Conservation (phyloP, 2,797 vertebrate species). For the Miopithecus talapoin region DNA sequence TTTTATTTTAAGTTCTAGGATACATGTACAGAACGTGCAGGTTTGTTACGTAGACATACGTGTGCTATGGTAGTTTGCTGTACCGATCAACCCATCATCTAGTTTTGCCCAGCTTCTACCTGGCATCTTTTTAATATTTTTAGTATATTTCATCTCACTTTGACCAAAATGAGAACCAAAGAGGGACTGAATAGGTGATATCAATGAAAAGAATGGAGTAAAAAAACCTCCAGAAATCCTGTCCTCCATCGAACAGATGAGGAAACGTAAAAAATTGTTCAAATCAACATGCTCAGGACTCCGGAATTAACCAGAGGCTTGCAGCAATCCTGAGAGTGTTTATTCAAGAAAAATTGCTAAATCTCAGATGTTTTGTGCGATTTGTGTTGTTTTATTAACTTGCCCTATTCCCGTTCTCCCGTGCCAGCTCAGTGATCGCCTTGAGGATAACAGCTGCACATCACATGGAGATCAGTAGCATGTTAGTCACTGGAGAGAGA, state of each 20-base stretch:
- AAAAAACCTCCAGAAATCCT: background rate
- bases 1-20: background rate
- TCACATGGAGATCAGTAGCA: background rate
- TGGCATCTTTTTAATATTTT: background rate
- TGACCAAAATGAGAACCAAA: background rate
- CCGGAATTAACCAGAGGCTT: background rate
- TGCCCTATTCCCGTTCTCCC: background rate
- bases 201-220: background rate
- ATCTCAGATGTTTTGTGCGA: background rate
- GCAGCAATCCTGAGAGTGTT: background rate
- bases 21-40: background rate
- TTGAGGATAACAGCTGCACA: background rate
- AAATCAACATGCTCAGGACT: background rate
- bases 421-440: background rate
- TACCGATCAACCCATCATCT: too few relatives aligned
- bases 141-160: background rate
- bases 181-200: background rate
- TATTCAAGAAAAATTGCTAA: background rate
- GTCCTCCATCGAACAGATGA: background rate
- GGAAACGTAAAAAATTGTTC: background rate
- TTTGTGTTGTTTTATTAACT: background rate
- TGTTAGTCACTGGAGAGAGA: background rate
- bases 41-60: background rate
- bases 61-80: background rate
- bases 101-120: background rate